These are phyloP conservation scores for Hypanus sabinus DNA, from an alignment of 2,113 vertebrate species.

Conservation along the genomic window DNA sequence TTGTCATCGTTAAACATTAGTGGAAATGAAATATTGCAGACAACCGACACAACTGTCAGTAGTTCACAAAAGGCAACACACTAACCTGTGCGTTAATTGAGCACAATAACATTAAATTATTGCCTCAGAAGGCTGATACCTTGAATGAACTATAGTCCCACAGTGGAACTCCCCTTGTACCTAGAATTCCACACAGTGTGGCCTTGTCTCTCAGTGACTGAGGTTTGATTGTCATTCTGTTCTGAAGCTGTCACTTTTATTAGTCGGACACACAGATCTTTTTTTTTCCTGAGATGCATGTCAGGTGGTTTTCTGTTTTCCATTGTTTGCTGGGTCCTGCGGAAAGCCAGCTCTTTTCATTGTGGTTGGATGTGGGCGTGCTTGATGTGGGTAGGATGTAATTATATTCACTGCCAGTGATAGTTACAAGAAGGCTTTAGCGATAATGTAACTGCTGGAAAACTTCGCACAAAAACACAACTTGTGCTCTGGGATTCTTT, in stretches of 20 bases:
- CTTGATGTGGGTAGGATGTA: slow-evolving; percentile 68
- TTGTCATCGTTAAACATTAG: background rate
- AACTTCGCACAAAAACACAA: slow-evolving; percentile 60
- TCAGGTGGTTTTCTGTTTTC: slow-evolving; percentile 52
- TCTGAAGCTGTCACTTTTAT: slow-evolving; percentile 53
- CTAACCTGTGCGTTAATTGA: background rate
- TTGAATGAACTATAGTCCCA: background rate
- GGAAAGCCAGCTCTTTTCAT: slow-evolving; percentile 58
- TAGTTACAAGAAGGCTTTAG: slow-evolving; percentile 64
- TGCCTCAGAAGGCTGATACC: background rate
- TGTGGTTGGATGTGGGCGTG: slow-evolving; percentile 60
- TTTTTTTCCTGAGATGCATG: slow-evolving; percentile 49
- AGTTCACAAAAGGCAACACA: background rate
- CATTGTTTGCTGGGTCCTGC: slow-evolving; percentile 57
- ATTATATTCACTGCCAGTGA: slow-evolving; percentile 82
- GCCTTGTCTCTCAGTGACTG: background rate
- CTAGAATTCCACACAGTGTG: background rate
- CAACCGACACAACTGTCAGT: background rate
- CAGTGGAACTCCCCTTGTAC: background rate
- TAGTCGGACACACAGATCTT: slow-evolving; percentile 55
- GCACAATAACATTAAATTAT: background rate
- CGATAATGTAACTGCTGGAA: slow-evolving; percentile 72
- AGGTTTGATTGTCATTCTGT: slow-evolving; percentile 13
- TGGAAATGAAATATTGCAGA: background rate
- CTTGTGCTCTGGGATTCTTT: slow-evolving; percentile 60